Conservation (phyloP, 2,888 invertebrate genomes). For the Callyntrura guangdongensis region DNA sequence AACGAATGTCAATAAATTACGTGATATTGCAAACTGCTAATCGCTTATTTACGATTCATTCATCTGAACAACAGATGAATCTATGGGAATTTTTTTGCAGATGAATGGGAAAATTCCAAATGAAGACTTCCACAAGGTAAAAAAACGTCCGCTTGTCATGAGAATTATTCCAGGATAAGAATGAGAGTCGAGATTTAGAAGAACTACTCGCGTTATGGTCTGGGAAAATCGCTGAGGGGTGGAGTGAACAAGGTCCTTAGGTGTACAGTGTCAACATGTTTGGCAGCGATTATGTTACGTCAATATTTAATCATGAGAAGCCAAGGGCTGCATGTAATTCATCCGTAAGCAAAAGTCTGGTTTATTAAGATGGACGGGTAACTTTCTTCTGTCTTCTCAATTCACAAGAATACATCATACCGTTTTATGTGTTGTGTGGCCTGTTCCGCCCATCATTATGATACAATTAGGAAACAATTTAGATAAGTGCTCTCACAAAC, state of each 20-base stretch:
- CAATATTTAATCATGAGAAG: background rate
- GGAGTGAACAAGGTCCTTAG: too few relatives aligned
- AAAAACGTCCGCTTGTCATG: background rate
- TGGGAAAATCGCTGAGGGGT: background rate
- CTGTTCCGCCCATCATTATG: conserved; percentile 66
- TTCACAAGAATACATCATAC: background rate
- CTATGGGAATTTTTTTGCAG: conserved; percentile 46
- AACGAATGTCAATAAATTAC: conserved; percentile 65
- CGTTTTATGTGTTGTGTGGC: background rate
- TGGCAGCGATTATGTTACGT: background rate
- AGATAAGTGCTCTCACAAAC: conserved; percentile 50
- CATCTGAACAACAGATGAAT: background rate
- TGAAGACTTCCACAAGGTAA: background rate
- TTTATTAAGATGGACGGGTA: background rate
- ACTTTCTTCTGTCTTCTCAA: background rate
- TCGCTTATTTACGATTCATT: conserved; percentile 66
- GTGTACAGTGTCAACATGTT: too few relatives aligned
- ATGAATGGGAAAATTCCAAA: conserved; percentile 51
- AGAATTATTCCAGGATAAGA: background rate
- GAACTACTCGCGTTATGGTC: background rate
- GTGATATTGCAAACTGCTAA: conserved; percentile 27
- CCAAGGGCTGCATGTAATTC: background rate
- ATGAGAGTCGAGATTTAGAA: background rate
- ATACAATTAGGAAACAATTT: conserved; percentile 73
- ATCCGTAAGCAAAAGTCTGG: background rate